These are phyloP conservation scores for Sula dactylatra DNA, from an alignment of 2,113 vertebrate genomes.

Conservation along the genomic window DNA sequence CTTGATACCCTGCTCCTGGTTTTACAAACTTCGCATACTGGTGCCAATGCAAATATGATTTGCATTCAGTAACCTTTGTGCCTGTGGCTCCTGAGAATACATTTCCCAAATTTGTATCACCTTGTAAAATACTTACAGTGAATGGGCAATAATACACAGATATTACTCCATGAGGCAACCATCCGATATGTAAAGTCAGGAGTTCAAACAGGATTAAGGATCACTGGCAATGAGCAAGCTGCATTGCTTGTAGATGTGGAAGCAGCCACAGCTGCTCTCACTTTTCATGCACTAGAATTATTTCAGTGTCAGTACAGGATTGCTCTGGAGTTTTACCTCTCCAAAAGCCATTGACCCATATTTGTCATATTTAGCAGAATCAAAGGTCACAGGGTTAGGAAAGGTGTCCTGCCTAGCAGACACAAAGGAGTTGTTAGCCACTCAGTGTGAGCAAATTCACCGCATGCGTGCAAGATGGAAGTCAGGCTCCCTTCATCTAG, in stretches of 20 bases:
- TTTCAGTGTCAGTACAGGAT: neutral
- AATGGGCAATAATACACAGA: constrained; percentile 18
- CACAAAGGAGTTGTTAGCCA: neutral
- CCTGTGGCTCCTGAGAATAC: neutral
- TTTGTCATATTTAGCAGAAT: constrained; percentile 13
- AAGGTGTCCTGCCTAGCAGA: neutral
- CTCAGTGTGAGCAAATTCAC: neutral
- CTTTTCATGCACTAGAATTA: constrained; percentile 36
- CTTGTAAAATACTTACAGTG: constrained; percentile 36
- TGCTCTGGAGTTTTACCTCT: neutral
- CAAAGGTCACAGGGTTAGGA: neutral
- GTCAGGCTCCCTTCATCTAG: neutral
- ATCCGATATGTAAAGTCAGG: constrained; percentile 40
- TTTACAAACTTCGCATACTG: neutral
- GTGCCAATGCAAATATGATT: neutral
- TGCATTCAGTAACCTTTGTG: constrained; percentile 39
- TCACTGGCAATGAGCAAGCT: neutral
- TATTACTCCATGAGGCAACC: constrained; percentile 47
- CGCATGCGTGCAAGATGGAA: neutral
- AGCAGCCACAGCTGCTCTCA: constrained; percentile 60
- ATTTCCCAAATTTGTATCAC: neutral
- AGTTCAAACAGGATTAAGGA: constrained; percentile 63
- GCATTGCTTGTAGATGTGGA: constrained; percentile 46
- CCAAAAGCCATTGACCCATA: constrained; percentile 25
- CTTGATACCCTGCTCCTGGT: neutral